Percentiles rank a stretch among this genome's conserved stretches.
phyloP scores from a whole-genome alignment of 2,888 invertebrate species.

The Scaptomyza polygonia region DNA sequence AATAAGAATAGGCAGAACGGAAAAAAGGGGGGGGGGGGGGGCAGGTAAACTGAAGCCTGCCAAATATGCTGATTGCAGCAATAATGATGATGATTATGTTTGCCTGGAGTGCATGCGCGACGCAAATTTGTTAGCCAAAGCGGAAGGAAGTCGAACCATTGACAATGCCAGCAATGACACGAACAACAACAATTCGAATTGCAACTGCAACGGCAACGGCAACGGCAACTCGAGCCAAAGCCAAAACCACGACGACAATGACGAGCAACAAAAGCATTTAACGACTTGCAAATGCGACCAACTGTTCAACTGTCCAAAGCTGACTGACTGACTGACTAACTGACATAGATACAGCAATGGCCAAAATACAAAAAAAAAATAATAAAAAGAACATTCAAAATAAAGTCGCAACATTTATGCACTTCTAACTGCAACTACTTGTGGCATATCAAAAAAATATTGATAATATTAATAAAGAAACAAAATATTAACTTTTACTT shows the following conservation, averaged over 20 bases:
- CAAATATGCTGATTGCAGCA: slow-evolving; percentile 77
- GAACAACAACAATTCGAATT: no score
- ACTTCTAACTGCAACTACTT: slow-evolving; percentile 4
- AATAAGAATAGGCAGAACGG: slow-evolving; percentile 23
- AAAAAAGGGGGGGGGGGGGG: slow-evolving; percentile 2
- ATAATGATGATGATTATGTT: slow-evolving; percentile 79
- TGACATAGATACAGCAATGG: slow-evolving; percentile 47
- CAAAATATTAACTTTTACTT: no score
- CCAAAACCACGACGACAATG: slow-evolving; percentile 33
- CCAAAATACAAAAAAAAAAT: not conserved
- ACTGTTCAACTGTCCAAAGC: slow-evolving; percentile 10
- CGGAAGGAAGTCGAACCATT: slow-evolving; percentile 76
- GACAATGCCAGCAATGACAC: slow-evolving; percentile 75
- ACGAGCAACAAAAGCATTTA: slow-evolving; percentile 72
- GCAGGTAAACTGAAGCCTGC: slow-evolving; percentile 55
- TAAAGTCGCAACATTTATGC: slow-evolving; percentile 26
- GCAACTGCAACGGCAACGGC: slow-evolving; percentile 5
- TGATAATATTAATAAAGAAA: no score
- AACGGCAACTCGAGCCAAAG: not conserved
- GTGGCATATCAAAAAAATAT: no score
- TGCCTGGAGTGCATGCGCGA: slow-evolving; percentile 72
- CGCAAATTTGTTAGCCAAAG: slow-evolving; percentile 78
- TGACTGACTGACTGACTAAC: slow-evolving; percentile 50
- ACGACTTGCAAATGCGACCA: slow-evolving; percentile 73
- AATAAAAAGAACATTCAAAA: not conserved